A percentile compares a stretch with the other conserved stretches of the same genome.
Conservation (phyloP, 2,113 vertebrate genomes). For the Hylia prasina region DNA sequence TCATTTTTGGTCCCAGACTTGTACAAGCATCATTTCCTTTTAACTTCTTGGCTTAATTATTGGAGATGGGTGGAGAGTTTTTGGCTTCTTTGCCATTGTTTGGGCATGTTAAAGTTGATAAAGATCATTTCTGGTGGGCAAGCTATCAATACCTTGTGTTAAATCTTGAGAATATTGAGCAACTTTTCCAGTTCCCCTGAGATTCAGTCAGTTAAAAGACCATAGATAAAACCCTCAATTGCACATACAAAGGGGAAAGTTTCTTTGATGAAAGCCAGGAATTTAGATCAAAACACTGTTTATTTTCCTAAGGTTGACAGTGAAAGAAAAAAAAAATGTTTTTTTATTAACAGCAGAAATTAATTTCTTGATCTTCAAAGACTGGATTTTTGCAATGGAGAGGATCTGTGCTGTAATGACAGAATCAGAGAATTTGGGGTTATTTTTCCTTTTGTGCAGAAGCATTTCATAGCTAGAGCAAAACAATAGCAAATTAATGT, state of each 20-base stretch:
- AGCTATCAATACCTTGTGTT: conserved; percentile 16
- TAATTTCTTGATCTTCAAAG: conserved; percentile 24
- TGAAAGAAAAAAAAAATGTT: background rate
- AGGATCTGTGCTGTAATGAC: background rate
- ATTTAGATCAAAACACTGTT: conserved; percentile 46
- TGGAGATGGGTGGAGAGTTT: conserved; percentile 41
- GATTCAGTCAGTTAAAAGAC: conserved; percentile 15
- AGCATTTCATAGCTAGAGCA: background rate
- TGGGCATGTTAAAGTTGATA: background rate
- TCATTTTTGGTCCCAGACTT: background rate
- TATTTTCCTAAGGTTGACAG: conserved; percentile 34
- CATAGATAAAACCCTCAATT: background rate
- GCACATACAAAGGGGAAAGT: background rate
- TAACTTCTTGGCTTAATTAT: conserved; percentile 9
- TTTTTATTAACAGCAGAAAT: conserved; percentile 33
- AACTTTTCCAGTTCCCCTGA: conserved; percentile 14
- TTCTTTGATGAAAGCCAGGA: conserved; percentile 47
- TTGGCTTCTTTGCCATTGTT: conserved; percentile 45
- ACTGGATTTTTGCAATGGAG: background rate
- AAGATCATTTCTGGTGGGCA: conserved; percentile 37
- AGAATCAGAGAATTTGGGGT: background rate
- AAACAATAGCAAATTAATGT: background rate
- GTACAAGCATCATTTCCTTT: background rate
- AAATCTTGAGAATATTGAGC: conserved; percentile 23
- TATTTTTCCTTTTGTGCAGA: background rate